Conservation (phyloP, 2,888 invertebrate species). For the Pammene aurita region DNA sequence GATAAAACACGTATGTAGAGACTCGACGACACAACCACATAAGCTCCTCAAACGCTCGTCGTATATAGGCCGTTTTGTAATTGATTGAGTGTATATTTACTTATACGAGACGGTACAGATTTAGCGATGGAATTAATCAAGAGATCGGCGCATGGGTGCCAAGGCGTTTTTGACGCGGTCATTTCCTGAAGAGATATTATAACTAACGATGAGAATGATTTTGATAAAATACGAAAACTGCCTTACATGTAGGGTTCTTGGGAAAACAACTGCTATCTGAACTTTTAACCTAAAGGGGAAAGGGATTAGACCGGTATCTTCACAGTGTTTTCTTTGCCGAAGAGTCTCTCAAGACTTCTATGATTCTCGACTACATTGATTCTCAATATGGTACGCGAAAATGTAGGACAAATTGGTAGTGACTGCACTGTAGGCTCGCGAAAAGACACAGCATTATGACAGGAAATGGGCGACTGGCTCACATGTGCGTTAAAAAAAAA, state of each 20-base stretch:
- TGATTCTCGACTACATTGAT: no score
- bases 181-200: slow-evolving; percentile 42
- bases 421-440: no score
- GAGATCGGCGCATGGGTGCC: slow-evolving; percentile 59
- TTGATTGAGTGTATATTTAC: slow-evolving; percentile 45
- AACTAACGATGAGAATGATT: slow-evolving; percentile 2
- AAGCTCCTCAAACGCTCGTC: not conserved
- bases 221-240: not conserved
- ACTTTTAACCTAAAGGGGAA: no score
- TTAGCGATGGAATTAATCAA: slow-evolving; percentile 61
- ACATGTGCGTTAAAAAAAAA: no score
- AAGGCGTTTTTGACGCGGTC: slow-evolving; percentile 61
- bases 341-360: no score
- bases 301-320: no score
- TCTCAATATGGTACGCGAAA: no score
- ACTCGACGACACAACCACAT: not conserved
- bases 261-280: no score
- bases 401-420: no score
- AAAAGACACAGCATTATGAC: no score
- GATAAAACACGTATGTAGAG: slow-evolving; percentile 32
- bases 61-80: not conserved
- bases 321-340: no score
- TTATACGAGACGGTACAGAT: slow-evolving; percentile 49
- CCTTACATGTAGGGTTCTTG: not conserved
- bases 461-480: no score